Evolutionary conservation across 2,797 vertebrate species (phyloP).

Genomic region (Semaprochilodus insignis): DNA sequence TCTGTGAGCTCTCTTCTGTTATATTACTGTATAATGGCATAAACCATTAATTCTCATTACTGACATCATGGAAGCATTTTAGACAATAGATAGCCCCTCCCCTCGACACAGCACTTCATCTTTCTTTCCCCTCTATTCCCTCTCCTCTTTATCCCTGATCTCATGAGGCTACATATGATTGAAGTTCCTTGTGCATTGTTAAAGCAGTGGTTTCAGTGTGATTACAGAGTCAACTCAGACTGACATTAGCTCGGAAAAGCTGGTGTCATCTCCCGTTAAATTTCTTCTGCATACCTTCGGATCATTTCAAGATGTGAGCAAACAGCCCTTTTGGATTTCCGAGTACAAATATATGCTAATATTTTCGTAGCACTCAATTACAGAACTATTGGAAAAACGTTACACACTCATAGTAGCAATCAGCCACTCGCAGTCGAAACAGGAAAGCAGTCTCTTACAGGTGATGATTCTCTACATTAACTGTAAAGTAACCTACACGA

Average conservation of each 20-base stretch:
- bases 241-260: slow-evolving; percentile 58
- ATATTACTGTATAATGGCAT: neutral
- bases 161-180: slow-evolving; percentile 44
- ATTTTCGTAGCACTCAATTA: slow-evolving; percentile 64
- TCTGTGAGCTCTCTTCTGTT: slow-evolving; percentile 2
- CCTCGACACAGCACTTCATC: slow-evolving; percentile 1
- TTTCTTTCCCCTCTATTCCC: neutral
- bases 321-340: slow-evolving; percentile 52
- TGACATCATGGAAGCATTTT: slow-evolving; percentile 11
- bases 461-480: slow-evolving; percentile 30
- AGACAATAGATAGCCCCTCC: neutral
- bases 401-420: slow-evolving; percentile 37
- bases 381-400: slow-evolving; percentile 44
- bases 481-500: slow-evolving; percentile 4
- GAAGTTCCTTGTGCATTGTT: slow-evolving; percentile 46
- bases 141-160: slow-evolving; percentile 23
- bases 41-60: neutral
- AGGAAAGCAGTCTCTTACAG: slow-evolving; percentile 9
- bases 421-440: slow-evolving; percentile 34
- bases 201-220: slow-evolving; percentile 64
- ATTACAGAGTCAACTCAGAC: slow-evolving; percentile 63
- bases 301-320: slow-evolving; percentile 69
- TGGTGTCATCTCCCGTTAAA: slow-evolving; percentile 68
- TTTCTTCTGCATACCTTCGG: slow-evolving; percentile 61
- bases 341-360: slow-evolving; percentile 63